These are phyloP conservation scores for Lynx canadensis DNA, from an alignment of 2,113 vertebrate species.

Conservation along the genomic window DNA sequence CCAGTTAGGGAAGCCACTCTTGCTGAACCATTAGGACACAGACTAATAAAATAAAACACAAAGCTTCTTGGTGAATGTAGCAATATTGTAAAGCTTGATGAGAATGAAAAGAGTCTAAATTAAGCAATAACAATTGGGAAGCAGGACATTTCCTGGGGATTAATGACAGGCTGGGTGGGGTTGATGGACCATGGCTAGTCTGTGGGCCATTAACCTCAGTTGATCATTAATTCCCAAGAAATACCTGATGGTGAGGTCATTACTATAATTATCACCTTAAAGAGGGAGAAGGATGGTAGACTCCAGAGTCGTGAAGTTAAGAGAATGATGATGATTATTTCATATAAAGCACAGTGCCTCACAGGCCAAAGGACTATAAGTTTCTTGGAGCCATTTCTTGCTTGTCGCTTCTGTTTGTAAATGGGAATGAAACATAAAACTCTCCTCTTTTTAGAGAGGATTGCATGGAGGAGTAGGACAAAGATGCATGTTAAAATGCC, in stretches of 20 bases:
- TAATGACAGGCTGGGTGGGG: slow-evolving; percentile 82
- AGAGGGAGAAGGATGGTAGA: slow-evolving; percentile 24
- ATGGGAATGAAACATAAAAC: slow-evolving; percentile 22
- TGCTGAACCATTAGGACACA: slow-evolving; percentile 78
- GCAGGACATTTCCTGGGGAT: slow-evolving; percentile 81
- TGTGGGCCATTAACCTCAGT: slow-evolving; percentile 83
- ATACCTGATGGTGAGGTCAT: slow-evolving; percentile 75
- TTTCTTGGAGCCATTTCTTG: slow-evolving; percentile 38
- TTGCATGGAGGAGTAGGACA: neutral
- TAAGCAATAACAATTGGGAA: slow-evolving; percentile 82
- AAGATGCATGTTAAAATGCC: neutral
- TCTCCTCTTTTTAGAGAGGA: neutral
- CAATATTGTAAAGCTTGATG: slow-evolving; percentile 74
- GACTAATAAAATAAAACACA: slow-evolving; percentile 84
- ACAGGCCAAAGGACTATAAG: neutral
- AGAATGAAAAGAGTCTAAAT: slow-evolving; percentile 84
- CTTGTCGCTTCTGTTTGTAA: slow-evolving; percentile 10
- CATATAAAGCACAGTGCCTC: slow-evolving; percentile 19
- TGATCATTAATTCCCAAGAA: slow-evolving; percentile 83
- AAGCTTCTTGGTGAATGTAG: slow-evolving; percentile 72
- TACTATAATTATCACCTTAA: slow-evolving; percentile 73
- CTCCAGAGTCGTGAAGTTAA: slow-evolving; percentile 30
- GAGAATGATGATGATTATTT: slow-evolving; percentile 40
- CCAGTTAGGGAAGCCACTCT: slow-evolving; percentile 80
- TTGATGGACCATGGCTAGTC: slow-evolving; percentile 79